These are phyloP conservation scores for Tigriopus californicus DNA, from an alignment of 2,888 invertebrate genomes.

Conservation along the genomic window DNA sequence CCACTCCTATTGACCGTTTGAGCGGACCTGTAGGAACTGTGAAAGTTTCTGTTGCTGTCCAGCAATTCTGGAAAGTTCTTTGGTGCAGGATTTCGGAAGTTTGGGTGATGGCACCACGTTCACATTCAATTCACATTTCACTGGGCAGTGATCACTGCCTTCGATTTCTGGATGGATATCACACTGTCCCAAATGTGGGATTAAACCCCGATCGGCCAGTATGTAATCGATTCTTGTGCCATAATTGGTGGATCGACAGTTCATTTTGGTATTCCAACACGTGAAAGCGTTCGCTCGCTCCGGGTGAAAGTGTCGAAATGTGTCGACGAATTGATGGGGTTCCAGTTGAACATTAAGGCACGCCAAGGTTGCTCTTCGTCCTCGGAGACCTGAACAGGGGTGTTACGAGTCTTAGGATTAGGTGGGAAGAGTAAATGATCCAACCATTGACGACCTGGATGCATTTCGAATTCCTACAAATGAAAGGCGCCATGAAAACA, in stretches of 20 bases:
- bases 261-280: slow-evolving; percentile 31
- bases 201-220: slow-evolving; percentile 21
- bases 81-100: slow-evolving; percentile 28
- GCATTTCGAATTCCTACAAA: slow-evolving; percentile 21
- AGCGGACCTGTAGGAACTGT: neutral
- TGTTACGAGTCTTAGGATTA: too few relatives aligned
- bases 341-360: slow-evolving; percentile 4
- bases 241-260: slow-evolving; percentile 31
- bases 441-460: slow-evolving; percentile 25
- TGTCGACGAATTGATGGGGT: slow-evolving; percentile 27
- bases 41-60: slow-evolving; percentile 15
- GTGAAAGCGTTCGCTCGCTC: slow-evolving; percentile 28
- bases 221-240: slow-evolving; percentile 35
- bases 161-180: slow-evolving; percentile 23
- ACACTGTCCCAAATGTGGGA: slow-evolving; percentile 22
- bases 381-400: too few relatives aligned
- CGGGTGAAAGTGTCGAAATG: slow-evolving; percentile 31
- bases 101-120: slow-evolving; percentile 22
- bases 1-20: too few relatives aligned
- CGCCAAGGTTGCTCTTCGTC: too few relatives aligned
- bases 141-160: slow-evolving; percentile 36
- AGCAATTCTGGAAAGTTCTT: neutral
- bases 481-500: neutral
- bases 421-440: slow-evolving; percentile 23
- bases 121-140: slow-evolving; percentile 22